A percentile compares a stretch with the other conserved stretches of the same genome.
Conservation (phyloP, 2,888 invertebrate genomes). For the Drosophila kokeensis region DNA sequence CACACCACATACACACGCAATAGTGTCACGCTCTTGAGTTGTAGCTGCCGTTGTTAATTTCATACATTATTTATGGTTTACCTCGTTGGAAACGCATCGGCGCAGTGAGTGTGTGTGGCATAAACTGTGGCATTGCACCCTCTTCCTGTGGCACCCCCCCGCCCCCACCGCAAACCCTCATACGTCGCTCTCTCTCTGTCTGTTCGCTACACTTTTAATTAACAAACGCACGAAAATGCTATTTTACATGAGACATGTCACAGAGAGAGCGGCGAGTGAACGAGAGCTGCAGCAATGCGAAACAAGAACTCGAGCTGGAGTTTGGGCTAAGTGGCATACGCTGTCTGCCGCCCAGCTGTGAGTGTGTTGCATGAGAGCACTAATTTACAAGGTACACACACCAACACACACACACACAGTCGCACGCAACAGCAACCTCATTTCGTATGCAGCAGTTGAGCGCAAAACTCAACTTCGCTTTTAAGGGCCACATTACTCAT, state of each 20-base stretch:
- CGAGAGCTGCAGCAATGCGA: constrained; percentile 2
- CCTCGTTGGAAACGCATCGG: constrained; percentile 79
- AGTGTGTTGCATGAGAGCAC: constrained; percentile 45
- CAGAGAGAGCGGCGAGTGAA: not conserved
- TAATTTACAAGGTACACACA: constrained; percentile 40
- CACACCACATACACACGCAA: constrained; percentile 1
- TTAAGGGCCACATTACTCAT: constrained; percentile 22
- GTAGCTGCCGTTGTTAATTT: constrained; percentile 77
- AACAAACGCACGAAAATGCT: constrained; percentile 79
- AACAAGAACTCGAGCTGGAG: constrained; percentile 7
- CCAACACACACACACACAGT: constrained; percentile 1
- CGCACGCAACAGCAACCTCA: constrained; percentile 33
- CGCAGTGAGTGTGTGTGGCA: constrained; percentile 9
- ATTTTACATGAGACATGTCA: constrained; percentile 67
- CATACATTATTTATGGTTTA: constrained; percentile 83
- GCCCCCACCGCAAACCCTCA: too few relatives aligned
- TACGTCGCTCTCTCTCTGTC: not conserved
- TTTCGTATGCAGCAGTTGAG: constrained; percentile 41
- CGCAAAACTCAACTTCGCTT: constrained; percentile 19
- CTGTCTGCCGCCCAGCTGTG: constrained; percentile 37
- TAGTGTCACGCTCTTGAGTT: constrained; percentile 56
- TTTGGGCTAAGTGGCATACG: constrained; percentile 49
- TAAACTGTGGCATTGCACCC: constrained; percentile 46
- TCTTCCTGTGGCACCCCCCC: constrained; percentile 25
- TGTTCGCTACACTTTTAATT: constrained; percentile 69